Evolutionary conservation across 1,140 invertebrate genomes (phyloP), one percentile per base, ranked within the genome.

Genomic region (Odontomachus brunneus): DNA sequence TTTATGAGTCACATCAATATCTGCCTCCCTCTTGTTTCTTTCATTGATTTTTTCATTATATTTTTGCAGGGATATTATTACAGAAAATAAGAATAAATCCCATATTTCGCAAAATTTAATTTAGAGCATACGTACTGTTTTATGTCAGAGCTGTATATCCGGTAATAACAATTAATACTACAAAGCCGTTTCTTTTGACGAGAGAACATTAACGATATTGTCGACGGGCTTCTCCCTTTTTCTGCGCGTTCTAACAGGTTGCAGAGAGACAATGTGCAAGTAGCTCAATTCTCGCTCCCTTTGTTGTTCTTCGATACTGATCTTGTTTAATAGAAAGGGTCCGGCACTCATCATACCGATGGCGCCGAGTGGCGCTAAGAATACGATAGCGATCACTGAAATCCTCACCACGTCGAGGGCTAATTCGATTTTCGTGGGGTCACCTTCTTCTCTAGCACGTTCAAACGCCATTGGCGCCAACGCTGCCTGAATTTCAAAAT

Each of bases 401-500:
- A 94, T 74, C 75, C 85, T 89, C 0, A 93, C 84, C 5, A 94
- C 53, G 53, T 93, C 93, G 5, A 89, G 78, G 19, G 92, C 93
- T 24, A 92, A 19, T 55, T 90, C 85, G 38, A 93, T 87, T 66
- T 85, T 84, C 57, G 63, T 57, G 2, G 82, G 51, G 57, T 93
- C 80, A 1, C 82, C 73, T 15, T 85, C 80, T 19, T 82, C 59
- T 44, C 75, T 53, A 0, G 91, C 89, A 1, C 89, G 89, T 74
- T 94, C 92, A 15, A 89, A 89, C 0, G 91, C 88, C 88, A 93
- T 91, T 17, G 93, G 93, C 15, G 90, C 93, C 15, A 94, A 67
- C 7, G 91, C 93, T 19, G 93, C 93, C 93, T 94, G 51, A 83
- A 63, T 59, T 60, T 29, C 22, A 0, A 62, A 57, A 67, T 4